Conservation (phyloP, 1,140 invertebrate genomes). For the Pachyrhynchus sulphureomaculatus region DNA sequence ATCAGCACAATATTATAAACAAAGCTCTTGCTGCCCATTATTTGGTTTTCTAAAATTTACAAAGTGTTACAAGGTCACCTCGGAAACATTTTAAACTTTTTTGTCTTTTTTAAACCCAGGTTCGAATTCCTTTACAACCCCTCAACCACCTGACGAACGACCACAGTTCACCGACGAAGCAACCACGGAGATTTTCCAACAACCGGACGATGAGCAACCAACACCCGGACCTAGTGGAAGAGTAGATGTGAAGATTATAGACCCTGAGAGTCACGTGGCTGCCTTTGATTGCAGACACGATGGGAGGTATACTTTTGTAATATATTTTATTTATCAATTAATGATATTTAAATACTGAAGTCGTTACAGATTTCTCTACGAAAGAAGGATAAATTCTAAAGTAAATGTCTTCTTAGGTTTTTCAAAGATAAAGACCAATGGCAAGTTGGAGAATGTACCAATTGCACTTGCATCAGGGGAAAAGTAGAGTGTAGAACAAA, state of each 20-base stretch:
- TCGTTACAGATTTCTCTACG: no score
- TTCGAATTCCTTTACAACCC: no score
- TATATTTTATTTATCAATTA: no score
- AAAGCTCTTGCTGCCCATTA: no score
- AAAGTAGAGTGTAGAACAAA: conserved; percentile 58
- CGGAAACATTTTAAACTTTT: no score
- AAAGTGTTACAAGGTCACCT: no score
- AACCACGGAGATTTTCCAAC: conserved; percentile 30
- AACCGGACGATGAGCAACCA: conserved; percentile 41
- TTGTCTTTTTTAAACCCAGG: no score
- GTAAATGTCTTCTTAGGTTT: conserved; percentile 26
- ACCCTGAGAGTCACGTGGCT: conserved; percentile 19
- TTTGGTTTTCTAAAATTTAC: no score
- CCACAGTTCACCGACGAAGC: conserved; percentile 26
- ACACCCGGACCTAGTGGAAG: conserved; percentile 32
- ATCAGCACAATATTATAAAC: no score
- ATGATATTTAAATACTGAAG: no score
- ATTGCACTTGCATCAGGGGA: conserved; percentile 61
- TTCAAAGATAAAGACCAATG: conserved; percentile 65
- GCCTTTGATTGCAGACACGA: conserved; percentile 23
- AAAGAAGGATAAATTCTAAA: no score
- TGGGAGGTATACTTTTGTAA: conserved; percentile 19
- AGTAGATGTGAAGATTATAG: conserved; percentile 35
- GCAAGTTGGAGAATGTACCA: conserved; percentile 64
- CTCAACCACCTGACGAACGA: conserved; percentile 45